Percentiles rank a stretch among this genome's conserved stretches.
phyloP scores from a whole-genome alignment of 2,797 vertebrate species.

The Chaetodon trifasciatus region DNA sequence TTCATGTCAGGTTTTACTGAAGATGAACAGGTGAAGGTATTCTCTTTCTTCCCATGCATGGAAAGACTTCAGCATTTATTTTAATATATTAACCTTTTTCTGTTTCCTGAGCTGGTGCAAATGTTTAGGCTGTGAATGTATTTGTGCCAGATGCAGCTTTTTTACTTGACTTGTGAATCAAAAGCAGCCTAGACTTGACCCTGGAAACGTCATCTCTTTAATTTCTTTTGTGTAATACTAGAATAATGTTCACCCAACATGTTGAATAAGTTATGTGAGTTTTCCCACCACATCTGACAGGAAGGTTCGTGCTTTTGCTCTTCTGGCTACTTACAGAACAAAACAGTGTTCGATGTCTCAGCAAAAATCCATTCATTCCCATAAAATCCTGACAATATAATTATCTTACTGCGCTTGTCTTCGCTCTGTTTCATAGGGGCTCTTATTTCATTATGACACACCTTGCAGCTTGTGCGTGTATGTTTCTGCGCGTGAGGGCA shows the following conservation, averaged over 20 bases:
- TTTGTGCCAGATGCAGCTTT: slow-evolving; percentile 29
- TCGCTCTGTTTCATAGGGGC: background rate
- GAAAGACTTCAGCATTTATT: slow-evolving; percentile 37
- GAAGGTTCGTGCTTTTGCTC: background rate
- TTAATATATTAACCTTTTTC: slow-evolving; percentile 44
- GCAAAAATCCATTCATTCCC: slow-evolving; percentile 28
- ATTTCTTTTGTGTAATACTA: slow-evolving; percentile 43
- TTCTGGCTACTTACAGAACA: slow-evolving; percentile 15
- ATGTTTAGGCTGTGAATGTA: slow-evolving; percentile 16
- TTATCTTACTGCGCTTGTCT: background rate
- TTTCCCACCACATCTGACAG: slow-evolving; percentile 36
- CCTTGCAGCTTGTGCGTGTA: background rate
- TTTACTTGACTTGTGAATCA: slow-evolving; percentile 21
- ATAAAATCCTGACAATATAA: slow-evolving; percentile 32
- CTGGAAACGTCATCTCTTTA: slow-evolving; percentile 36
- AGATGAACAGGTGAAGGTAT: slow-evolving; percentile 22
- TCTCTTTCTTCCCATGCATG: background rate
- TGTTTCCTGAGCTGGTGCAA: slow-evolving; percentile 10
- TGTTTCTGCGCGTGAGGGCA: background rate
- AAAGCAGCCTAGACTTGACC: slow-evolving; percentile 12
- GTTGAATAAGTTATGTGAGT: slow-evolving; percentile 32
- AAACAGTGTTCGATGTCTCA: slow-evolving; percentile 1
- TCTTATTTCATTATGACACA: slow-evolving; percentile 23
- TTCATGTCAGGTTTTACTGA: slow-evolving; percentile 27
- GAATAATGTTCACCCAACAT: slow-evolving; percentile 22